Base-by-base conservation (phyloP, 2,888 invertebrate species). In the Beris chalybata region DNA sequence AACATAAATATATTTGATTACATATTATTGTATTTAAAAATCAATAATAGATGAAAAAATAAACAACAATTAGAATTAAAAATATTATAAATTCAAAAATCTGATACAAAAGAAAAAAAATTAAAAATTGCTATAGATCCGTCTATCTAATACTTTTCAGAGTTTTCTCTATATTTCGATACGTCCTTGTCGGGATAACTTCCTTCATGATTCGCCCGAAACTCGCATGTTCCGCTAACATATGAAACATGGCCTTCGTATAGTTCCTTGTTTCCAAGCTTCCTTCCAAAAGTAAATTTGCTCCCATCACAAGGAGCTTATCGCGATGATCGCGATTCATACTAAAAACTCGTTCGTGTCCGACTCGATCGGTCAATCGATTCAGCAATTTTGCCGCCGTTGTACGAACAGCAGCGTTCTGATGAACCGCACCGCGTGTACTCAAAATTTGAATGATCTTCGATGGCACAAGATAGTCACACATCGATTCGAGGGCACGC, bases 371-470 rank as follows among this genome's bases (percentile, higher is more conserved):
- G 54, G 91, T 89, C 32, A 93, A 82, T 61, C 86, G 83, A 53
- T 88, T 85, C 63, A 97, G 78, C 64, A 95, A 85, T 74, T 90
- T 87, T 1, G 93, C 91, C 0, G 94, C 87, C 6, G 93, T 88
- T 54, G 93, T 90, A 32, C 96, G 86, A 4, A 97, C 95, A 5
- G 92, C 85, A 0, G 92, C 90, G 77, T 95, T 96, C 72, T 93
- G 92, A 79, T 97, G 96, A 12, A 82, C 81, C 0, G 87, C 87
- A 0, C 93, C 93, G 68, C 89, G 87, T 44, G 85, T 81, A 5
- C 88, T 84, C 64, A 93, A 78, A 9, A 91, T 86, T 31, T 83
- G 81, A 3, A 89, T 85, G 0, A 89, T 86, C 72, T 89, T 87
- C 5, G 85, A 82, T 5, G 90, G 86, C 32, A 88, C 87, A 15